These are phyloP conservation scores for Pseudorhombus dupliciocellatus DNA, from an alignment of 2,113 vertebrate genomes.

Conservation along the genomic window DNA sequence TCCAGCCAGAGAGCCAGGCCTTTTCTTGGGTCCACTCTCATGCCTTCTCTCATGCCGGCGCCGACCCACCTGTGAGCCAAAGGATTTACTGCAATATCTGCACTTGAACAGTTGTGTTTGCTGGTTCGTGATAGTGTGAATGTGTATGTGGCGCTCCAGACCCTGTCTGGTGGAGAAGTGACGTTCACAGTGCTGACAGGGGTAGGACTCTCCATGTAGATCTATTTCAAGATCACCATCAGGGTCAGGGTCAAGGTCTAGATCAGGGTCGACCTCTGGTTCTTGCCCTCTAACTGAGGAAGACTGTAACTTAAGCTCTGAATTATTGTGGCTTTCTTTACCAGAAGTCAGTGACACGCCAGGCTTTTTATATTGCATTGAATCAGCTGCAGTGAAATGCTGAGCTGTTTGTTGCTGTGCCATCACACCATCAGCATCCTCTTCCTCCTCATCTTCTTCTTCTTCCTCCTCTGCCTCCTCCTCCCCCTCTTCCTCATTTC, in stretches of 20 bases:
- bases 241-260: slow-evolving; percentile 75
- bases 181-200: slow-evolving; percentile 93
- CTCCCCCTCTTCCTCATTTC: slow-evolving; percentile 47
- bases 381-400: slow-evolving; percentile 44
- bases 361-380: slow-evolving; percentile 64
- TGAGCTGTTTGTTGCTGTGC: slow-evolving; percentile 47
- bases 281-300: slow-evolving; percentile 74
- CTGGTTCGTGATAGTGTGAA: slow-evolving; percentile 87
- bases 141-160: slow-evolving; percentile 93
- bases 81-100: slow-evolving; percentile 93
- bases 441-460: slow-evolving; percentile 50
- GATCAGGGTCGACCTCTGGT: slow-evolving; percentile 74
- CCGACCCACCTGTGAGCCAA: slow-evolving; percentile 94
- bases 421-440: slow-evolving; percentile 38
- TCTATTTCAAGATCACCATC: slow-evolving; percentile 84
- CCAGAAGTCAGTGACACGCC: slow-evolving; percentile 20
- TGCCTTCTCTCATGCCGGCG: slow-evolving; percentile 93
- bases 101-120: slow-evolving; percentile 92
- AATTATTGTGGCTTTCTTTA: slow-evolving; percentile 56
- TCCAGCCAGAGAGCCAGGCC: slow-evolving; percentile 74
- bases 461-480: slow-evolving; percentile 47
- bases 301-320: slow-evolving; percentile 48
- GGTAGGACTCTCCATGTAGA: slow-evolving; percentile 82
- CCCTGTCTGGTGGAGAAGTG: slow-evolving; percentile 95
- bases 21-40: slow-evolving; percentile 88